Percentiles rank a stretch among this genome's conserved stretches.
Evolutionary conservation across 2,797 vertebrate genomes (phyloP).

Genomic region (Centroberyx gerrardi): DNA sequence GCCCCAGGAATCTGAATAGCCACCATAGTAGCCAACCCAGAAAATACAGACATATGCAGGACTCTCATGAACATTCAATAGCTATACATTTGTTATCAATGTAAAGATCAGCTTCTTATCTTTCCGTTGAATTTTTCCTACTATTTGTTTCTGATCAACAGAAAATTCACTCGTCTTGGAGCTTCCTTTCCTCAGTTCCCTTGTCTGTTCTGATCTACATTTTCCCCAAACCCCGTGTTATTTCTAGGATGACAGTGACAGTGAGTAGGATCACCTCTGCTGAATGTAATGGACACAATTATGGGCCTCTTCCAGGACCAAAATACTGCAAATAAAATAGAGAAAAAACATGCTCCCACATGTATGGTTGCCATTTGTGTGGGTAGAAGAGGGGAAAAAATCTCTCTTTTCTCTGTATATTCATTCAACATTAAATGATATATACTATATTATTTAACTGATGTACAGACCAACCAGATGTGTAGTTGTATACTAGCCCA

Average conservation of each 20-base stretch:
- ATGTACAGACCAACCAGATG: no score
- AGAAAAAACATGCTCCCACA: constrained; percentile 19
- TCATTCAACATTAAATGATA: no score
- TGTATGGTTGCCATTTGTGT: constrained; percentile 38
- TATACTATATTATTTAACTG: no score
- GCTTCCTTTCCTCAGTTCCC: not conserved
- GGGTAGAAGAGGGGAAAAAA: not conserved
- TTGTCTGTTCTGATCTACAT: constrained; percentile 4
- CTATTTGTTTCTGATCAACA: not conserved
- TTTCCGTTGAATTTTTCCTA: not conserved
- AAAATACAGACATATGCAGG: constrained; percentile 18
- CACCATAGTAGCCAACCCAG: not conserved
- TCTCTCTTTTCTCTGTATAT: no score
- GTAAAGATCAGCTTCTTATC: not conserved
- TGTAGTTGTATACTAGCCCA: no score
- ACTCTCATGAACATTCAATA: not conserved
- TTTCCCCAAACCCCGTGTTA: not conserved
- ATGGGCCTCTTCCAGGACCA: not conserved
- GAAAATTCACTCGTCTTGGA: not conserved
- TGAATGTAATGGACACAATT: constrained; percentile 17
- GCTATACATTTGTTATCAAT: not conserved
- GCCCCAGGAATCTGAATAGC: no score
- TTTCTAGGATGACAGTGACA: constrained; percentile 41
- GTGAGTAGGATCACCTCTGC: constrained; percentile 13
- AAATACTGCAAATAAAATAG: constrained; percentile 14